Conservation (phyloP, 1,140 invertebrate species). For the Drosophila pruinosa region DNA sequence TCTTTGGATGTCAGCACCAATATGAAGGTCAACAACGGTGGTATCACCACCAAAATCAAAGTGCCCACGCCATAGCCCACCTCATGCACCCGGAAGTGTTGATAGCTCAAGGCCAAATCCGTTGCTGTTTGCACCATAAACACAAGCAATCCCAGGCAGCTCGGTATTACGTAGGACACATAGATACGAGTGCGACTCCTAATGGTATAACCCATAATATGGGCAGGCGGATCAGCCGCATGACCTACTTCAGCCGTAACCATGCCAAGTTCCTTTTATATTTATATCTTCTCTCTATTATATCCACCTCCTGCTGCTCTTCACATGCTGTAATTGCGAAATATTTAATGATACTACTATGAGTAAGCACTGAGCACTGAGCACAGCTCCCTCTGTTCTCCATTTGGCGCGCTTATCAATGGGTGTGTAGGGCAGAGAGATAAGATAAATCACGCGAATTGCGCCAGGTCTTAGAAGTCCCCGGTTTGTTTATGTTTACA, state of each 20-base stretch:
- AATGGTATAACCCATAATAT: slow-evolving; percentile 83
- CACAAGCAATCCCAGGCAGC: slow-evolving; percentile 81
- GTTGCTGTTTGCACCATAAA: slow-evolving; percentile 84
- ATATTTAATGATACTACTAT: slow-evolving; percentile 56
- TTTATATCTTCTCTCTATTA: not conserved
- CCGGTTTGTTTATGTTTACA: slow-evolving; percentile 65
- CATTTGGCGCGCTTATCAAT: slow-evolving; percentile 21
- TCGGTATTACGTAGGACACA: slow-evolving; percentile 84
- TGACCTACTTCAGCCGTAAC: slow-evolving; percentile 31
- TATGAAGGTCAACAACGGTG: slow-evolving; percentile 59
- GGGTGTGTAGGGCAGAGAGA: slow-evolving; percentile 35
- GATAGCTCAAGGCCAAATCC: slow-evolving; percentile 84
- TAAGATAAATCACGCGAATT: slow-evolving; percentile 51
- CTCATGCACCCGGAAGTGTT: slow-evolving; percentile 83
- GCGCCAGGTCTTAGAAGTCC: not conserved
- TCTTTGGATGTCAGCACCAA: slow-evolving; percentile 80
- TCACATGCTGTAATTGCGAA: slow-evolving; percentile 51
- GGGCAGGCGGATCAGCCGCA: slow-evolving; percentile 78
- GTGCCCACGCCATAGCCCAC: slow-evolving; percentile 69
- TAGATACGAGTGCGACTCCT: slow-evolving; percentile 84
- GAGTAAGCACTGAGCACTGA: slow-evolving; percentile 56
- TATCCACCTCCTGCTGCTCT: not conserved
- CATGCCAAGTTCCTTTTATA: slow-evolving; percentile 13
- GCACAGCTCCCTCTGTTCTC: not conserved
- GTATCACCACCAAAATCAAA: slow-evolving; percentile 55